These are phyloP conservation scores for Plecturocebus donacophilus DNA, from an alignment of 2,113 vertebrate species.

Conservation along the genomic window DNA sequence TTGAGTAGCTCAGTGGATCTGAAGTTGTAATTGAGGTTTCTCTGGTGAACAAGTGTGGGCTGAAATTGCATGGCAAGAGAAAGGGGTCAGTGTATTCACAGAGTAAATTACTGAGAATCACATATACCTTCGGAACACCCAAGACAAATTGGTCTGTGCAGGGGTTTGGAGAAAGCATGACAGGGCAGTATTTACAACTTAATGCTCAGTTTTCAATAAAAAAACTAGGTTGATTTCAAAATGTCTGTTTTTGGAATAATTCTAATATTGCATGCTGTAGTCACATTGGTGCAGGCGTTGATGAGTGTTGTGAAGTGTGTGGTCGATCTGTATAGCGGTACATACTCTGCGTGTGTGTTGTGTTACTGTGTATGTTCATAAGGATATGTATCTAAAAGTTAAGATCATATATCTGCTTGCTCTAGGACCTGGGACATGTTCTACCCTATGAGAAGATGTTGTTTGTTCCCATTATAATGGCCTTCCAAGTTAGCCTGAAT, in stretches of 20 bases:
- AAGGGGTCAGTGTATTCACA: not conserved
- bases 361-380: not conserved
- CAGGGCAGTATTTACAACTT: not conserved
- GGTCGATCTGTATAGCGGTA: not conserved
- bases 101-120: not conserved
- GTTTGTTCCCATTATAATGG: not conserved
- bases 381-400: not conserved
- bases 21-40: not conserved
- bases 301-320: not conserved
- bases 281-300: not conserved
- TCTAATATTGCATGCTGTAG: not conserved
- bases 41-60: not conserved
- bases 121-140: not conserved
- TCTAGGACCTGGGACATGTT: not conserved
- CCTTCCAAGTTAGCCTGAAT: not conserved
- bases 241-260: not conserved
- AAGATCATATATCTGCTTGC: not conserved
- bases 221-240: not conserved
- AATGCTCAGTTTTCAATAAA: not conserved
- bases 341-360: not conserved
- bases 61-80: not conserved
- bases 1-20: not conserved
- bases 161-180: not conserved
- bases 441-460: not conserved
- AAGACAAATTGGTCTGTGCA: not conserved